A percentile compares a stretch with the other conserved stretches of the same genome.
Evolutionary conservation across 2,888 invertebrate species (phyloP).

Genomic region (Nysson spinosus): DNA sequence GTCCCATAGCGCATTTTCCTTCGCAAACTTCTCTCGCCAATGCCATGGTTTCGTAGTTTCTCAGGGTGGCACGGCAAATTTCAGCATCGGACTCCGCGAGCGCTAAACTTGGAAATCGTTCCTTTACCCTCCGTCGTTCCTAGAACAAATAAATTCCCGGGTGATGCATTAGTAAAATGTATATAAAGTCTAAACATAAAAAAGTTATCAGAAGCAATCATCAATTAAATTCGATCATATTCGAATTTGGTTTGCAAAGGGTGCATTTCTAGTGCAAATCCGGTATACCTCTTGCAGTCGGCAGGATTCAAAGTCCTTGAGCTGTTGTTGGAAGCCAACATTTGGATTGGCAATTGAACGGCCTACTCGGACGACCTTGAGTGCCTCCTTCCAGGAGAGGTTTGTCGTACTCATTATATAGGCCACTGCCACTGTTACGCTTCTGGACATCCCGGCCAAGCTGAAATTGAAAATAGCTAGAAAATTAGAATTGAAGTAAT

Average conservation of each 20-base stretch:
- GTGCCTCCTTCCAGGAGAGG: slow-evolving; percentile 93
- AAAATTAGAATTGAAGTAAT: too few species aligned
- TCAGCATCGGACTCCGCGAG: slow-evolving; percentile 85
- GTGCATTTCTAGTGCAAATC: neutral
- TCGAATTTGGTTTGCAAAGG: too few species aligned
- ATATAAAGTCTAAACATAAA: too few species aligned
- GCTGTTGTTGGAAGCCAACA: slow-evolving; percentile 95
- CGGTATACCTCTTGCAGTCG: slow-evolving; percentile 85
- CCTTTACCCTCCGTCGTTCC: slow-evolving; percentile 90
- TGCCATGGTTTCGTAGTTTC: slow-evolving; percentile 90
- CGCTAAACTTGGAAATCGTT: slow-evolving; percentile 89
- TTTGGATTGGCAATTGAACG: slow-evolving; percentile 97
- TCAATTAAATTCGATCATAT: too few species aligned
- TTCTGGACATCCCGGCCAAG: slow-evolving; percentile 97
- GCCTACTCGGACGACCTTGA: slow-evolving; percentile 95
- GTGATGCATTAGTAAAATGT: too few species aligned
- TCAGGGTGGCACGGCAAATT: slow-evolving; percentile 87
- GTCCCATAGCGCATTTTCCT: slow-evolving; percentile 90
- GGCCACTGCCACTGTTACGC: slow-evolving; percentile 96
- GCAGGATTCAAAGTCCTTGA: slow-evolving; percentile 92
- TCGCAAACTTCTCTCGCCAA: slow-evolving; percentile 90
- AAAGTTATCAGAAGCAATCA: too few species aligned
- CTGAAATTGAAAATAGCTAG: slow-evolving; percentile 80
- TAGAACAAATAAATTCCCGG: slow-evolving; percentile 73
- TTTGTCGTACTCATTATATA: slow-evolving; percentile 97